These are phyloP conservation scores for Hypomesus transpacificus DNA, from an alignment of 2,113 vertebrate species.

Conservation along the genomic window DNA sequence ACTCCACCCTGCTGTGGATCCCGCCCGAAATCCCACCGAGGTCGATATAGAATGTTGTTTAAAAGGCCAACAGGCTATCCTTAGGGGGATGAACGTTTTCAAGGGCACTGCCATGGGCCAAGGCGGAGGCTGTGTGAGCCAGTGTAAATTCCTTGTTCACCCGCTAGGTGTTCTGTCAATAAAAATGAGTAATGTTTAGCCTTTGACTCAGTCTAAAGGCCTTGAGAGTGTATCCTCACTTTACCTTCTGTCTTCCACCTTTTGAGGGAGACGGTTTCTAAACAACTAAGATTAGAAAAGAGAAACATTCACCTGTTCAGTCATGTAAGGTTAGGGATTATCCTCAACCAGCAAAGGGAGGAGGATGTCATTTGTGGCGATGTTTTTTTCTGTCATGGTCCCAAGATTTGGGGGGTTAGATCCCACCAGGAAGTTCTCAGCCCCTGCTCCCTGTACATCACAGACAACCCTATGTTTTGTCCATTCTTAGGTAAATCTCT, in stretches of 20 bases:
- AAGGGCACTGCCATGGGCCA: too few relatives aligned
- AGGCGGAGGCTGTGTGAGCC: too few relatives aligned
- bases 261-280: not conserved
- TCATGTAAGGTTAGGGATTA: conserved; percentile 2
- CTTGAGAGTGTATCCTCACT: not conserved
- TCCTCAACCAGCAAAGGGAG: not conserved
- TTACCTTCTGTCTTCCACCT: not conserved
- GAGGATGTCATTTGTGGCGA: not conserved
- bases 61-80: too few relatives aligned
- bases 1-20: too few relatives aligned
- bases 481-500: too few relatives aligned
- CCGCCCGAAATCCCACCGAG: too few relatives aligned
- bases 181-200: not conserved
- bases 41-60: too few relatives aligned
- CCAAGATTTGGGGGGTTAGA: too few relatives aligned
- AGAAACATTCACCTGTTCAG: not conserved
- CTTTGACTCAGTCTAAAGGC: not conserved
- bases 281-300: not conserved
- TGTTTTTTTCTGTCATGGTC: not conserved
- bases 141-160: not conserved
- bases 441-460: too few relatives aligned
- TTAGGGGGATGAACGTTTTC: too few relatives aligned
- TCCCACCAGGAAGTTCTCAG: too few relatives aligned
- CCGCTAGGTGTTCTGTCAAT: not conserved
- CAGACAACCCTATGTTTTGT: too few relatives aligned